Evolutionary conservation across 1,140 invertebrate genomes (phyloP).

Genomic region (Brachionus angularis): DNA sequence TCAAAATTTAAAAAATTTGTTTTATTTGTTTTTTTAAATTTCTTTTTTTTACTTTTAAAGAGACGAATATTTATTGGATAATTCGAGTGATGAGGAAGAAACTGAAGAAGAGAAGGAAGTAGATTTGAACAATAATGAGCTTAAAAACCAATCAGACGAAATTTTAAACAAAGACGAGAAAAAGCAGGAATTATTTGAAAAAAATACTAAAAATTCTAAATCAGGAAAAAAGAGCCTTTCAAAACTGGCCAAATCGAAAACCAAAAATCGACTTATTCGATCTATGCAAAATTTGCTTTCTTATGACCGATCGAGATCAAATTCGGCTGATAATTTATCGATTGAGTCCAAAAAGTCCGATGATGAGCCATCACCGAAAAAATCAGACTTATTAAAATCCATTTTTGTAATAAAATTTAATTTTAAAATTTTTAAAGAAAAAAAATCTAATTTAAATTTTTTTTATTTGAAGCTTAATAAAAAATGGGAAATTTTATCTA

Average conservation of each 20-base stretch:
- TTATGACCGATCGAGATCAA: conserved; percentile 24
- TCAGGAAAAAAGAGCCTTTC: too few species aligned
- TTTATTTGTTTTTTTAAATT: too few species aligned
- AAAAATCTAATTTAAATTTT: too few species aligned
- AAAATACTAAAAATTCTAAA: not conserved
- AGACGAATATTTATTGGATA: conserved; percentile 12
- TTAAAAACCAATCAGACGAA: too few species aligned
- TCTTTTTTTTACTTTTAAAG: not conserved
- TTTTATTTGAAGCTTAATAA: not conserved
- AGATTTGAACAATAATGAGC: conserved; percentile 19
- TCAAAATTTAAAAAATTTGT: too few species aligned
- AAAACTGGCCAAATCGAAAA: conserved; percentile 13
- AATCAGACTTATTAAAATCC: not conserved
- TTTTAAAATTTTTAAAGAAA: too few species aligned
- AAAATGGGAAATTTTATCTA: conserved; percentile 19
- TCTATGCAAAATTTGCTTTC: conserved; percentile 41
- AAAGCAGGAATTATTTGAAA: not conserved
- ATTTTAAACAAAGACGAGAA: too few species aligned
- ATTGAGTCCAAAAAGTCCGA: conserved; percentile 15
- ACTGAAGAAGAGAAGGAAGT: conserved; percentile 27
- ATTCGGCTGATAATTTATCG: conserved; percentile 17
- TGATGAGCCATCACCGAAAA: conserved; percentile 1
- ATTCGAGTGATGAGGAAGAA: conserved; percentile 2
- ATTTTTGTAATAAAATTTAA: not conserved
- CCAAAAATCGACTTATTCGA: not conserved